These are phyloP conservation scores for Achatina immaculata DNA, from an alignment of 1,140 invertebrate genomes.

Conservation along the genomic window DNA sequence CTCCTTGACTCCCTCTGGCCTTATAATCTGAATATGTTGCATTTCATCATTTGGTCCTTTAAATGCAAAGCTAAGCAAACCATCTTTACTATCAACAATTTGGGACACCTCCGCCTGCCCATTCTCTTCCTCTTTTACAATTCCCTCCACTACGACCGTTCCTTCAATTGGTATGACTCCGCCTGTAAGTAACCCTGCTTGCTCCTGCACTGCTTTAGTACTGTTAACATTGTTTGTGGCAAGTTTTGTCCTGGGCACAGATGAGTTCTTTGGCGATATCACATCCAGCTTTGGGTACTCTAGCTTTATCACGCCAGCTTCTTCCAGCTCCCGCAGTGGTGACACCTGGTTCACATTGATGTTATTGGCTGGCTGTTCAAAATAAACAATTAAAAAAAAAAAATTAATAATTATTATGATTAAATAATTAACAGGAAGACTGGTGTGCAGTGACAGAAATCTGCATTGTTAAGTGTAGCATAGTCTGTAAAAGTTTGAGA, in stretches of 20 bases:
- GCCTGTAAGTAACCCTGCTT: constrained; percentile 4
- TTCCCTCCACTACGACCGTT: background rate
- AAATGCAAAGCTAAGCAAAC: constrained; percentile 22
- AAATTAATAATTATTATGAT: constrained; percentile 15
- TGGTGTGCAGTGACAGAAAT: no score
- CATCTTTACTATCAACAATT: constrained; percentile 32
- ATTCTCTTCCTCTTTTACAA: constrained; percentile 23
- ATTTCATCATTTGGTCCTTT: constrained; percentile 36
- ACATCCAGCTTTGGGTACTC: constrained; percentile 15
- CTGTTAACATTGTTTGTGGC: background rate
- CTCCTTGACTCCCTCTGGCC: constrained; percentile 25
- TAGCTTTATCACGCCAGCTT: constrained; percentile 33
- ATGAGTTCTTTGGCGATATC: background rate
- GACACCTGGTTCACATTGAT: constrained; percentile 33
- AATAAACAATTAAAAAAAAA: background rate
- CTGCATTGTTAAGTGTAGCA: no score
- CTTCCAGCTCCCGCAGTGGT: constrained; percentile 32
- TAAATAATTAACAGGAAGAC: no score
- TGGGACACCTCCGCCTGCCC: background rate
- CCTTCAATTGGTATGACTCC: background rate
- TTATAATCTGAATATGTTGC: constrained; percentile 39
- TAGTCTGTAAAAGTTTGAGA: no score
- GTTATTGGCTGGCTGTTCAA: constrained; percentile 27
- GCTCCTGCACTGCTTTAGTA: background rate
- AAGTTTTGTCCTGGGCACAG: background rate